Base-by-base conservation (phyloP, 2,113 vertebrate genomes). In the Anoplopoma fimbria region DNA sequence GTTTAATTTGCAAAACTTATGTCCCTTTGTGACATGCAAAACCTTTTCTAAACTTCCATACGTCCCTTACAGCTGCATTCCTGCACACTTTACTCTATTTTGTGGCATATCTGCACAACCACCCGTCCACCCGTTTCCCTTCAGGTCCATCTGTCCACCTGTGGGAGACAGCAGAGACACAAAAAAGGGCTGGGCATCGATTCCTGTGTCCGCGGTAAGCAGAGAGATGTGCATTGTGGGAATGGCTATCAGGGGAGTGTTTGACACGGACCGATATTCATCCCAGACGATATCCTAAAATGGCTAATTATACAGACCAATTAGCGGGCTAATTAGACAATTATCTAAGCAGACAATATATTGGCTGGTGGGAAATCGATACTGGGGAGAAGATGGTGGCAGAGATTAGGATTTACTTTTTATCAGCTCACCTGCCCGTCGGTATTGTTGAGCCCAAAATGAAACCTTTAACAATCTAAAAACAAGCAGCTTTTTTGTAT, bases 301-400 rank as follows among this genome's bases (percentile, higher is more conserved):
- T 91, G 94, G 93, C 94, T 95, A 95, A 95, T 95, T 95, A 96
- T 94, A 91, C 75, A n/a, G 90, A 91, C 65, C 93, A 94, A 95
- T 96, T 95, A 95, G 86, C 76, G 57, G 79, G 79, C 87, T 95
- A 93, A 96, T 95, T 95, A 93, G 91, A 94, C 93, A 95, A 95
- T 95, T 95, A 95, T 95, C 95, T 91, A 90, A 86, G 88, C 75
- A 88, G 93, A 84, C 87, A 91, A 93, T 93, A 92, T 91, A 94
- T 90, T 90, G 90, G 91, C 87, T 88, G 62, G 67, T 38, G 83
- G 55, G 57, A 81, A 90, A 94, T 96, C 95, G 10, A 94, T 95
- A 87, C 33, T 2, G 1, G 62, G 58, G 57, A 82, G 81, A 67
- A 84, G 84, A 88, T 74, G 69, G 84, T n/a, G 31, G 86, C 70